Evolutionary conservation across 2,113 vertebrate species (phyloP).

Genomic region (Archocentrus centrarchus): DNA sequence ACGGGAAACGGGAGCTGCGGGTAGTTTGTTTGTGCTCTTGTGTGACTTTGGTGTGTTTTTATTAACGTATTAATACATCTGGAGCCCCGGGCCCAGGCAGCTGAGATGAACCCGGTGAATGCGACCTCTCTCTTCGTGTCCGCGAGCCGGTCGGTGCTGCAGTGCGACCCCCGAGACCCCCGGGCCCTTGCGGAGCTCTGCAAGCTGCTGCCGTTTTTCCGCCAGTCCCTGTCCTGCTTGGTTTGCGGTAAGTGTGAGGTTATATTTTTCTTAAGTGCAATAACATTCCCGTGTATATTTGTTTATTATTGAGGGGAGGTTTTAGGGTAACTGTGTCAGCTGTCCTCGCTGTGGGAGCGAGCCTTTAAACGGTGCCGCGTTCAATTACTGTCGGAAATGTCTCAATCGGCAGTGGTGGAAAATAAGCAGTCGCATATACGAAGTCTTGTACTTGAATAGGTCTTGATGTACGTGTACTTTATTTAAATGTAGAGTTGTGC

Average conservation of each 20-base stretch:
- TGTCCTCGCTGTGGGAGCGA: constrained; percentile 18
- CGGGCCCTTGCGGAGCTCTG: constrained; percentile 94
- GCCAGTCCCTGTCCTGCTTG: constrained; percentile 96
- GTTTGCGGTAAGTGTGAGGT: constrained; percentile 89
- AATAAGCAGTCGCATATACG: neutral
- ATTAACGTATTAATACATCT: constrained; percentile 25
- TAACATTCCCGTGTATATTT: neutral
- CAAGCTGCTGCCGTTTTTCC: constrained; percentile 95
- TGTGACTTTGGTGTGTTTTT: constrained; percentile 49
- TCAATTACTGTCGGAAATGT: constrained; percentile 31
- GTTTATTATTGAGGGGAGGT: neutral
- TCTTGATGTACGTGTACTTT: neutral
- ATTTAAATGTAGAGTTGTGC: neutral
- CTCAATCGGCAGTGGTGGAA: neutral
- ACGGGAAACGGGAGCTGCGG: constrained; percentile 1
- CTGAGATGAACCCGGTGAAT: constrained; percentile 99
- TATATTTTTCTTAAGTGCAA: neutral
- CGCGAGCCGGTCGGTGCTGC: constrained; percentile 97
- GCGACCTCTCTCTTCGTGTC: constrained; percentile 98
- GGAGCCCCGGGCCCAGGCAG: constrained; percentile 81
- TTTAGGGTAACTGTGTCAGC: constrained; percentile 27
- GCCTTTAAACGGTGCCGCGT: constrained; percentile 46
- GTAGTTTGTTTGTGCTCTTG: constrained; percentile 18
- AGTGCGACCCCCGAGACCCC: constrained; percentile 96
- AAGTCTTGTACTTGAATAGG: neutral